Evolutionary conservation across 2,113 vertebrate genomes (phyloP).

Genomic region (Struthio camelus): DNA sequence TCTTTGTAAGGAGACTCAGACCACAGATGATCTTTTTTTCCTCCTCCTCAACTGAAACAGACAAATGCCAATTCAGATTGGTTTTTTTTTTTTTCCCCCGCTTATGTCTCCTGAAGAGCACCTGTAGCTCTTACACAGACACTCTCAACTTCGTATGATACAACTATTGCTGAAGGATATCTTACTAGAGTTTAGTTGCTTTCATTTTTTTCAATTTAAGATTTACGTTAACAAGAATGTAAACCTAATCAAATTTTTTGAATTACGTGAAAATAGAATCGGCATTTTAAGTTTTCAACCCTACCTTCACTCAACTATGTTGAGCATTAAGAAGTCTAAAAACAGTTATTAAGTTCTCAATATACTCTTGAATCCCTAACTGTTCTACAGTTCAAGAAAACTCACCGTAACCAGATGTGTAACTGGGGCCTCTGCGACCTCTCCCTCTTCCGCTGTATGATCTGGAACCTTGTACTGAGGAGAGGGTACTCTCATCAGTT

Average conservation of each 20-base stretch:
- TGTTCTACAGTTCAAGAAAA: neutral
- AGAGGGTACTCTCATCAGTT: conserved; percentile 84
- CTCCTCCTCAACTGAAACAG: neutral
- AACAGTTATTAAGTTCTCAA: rapidly evolving
- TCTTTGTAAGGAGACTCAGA: rapidly evolving
- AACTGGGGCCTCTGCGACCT: conserved; percentile 90
- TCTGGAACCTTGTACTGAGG: conserved; percentile 86
- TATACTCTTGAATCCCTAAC: too few relatives aligned
- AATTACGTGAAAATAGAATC: neutral
- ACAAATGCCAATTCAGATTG: neutral
- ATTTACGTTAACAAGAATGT: neutral
- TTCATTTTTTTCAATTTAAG: neutral
- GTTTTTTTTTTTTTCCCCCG: too few relatives aligned
- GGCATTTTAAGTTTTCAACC: neutral
- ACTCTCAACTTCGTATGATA: neutral
- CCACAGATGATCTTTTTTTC: neutral
- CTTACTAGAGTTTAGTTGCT: neutral
- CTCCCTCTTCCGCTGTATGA: conserved; percentile 94
- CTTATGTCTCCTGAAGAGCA: neutral
- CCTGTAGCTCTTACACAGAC: neutral
- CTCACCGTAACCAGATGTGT: conserved; percentile 93
- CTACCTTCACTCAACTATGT: neutral
- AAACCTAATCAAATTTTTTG: neutral
- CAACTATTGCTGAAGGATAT: neutral
- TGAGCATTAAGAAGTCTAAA: neutral